Base-by-base conservation (phyloP, 2,888 invertebrate species). In the Ischnus inquisitorius region DNA sequence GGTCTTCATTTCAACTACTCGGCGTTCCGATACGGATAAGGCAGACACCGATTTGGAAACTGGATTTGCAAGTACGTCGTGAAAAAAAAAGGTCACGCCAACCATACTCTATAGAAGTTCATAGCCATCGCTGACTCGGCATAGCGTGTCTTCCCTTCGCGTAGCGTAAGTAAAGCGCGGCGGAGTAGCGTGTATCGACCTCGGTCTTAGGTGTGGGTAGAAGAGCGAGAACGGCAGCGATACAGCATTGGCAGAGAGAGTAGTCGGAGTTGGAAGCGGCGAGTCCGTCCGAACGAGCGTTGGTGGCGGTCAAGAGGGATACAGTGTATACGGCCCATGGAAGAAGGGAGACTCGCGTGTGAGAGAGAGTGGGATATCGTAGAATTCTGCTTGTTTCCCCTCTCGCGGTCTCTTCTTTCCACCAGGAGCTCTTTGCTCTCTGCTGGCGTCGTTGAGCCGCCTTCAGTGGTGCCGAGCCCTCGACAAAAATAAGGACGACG, bases 121-220 rank as follows among this genome's bases (percentile, higher is more conserved):
- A 54, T 54, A 83, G 62, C 82, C 86, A 69, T 85, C 57, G 79
- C 87, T 85, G 67, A 76, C 57, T 82, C 48, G 43, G 39, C 62
- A 64, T 48, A 69, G 77, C 82, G 87, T 87, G 89, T 90, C 88
- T 86, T 88, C 88, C 87, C 88, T 87, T 86, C 79, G 82, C 87
- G 85, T 77, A 72, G 85, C 86, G 88, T 85, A 87, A 89, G 89
- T 89, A 89, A 89, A 89, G 88, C 89, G 88, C 88, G 87, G 87
- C 88, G 84, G 87, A 88, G 87, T 84, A 67, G 85, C 46, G 82
- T 92, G 89, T 92, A 92, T 92, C 92, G 92, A 92, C 91, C 91
- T 89, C 90, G 88, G 84, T 77, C 84, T 88, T 90, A 88, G 91
- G 90, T 91, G 91, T 92, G 91, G 90, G 90, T 90, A 88, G 88